These are phyloP conservation scores for Ctenopoma kingsleyae DNA, from an alignment of 2,797 vertebrate species.

Conservation along the genomic window DNA sequence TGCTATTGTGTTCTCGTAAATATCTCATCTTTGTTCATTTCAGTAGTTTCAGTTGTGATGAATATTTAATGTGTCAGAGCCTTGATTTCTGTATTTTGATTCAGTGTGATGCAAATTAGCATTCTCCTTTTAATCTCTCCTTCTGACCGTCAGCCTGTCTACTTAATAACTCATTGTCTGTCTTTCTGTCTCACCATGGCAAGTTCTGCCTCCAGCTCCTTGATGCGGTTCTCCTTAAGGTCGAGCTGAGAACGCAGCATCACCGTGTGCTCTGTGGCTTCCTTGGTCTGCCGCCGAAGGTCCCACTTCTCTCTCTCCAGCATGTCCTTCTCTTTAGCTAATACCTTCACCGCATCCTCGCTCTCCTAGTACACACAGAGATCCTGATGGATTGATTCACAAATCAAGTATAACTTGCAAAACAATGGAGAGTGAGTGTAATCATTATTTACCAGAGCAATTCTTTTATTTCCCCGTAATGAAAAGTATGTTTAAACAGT, in stretches of 20 bases:
- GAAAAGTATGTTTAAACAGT: not conserved
- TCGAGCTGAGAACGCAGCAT: constrained; percentile 94
- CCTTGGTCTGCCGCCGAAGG: constrained; percentile 95
- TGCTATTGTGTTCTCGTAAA: too few species aligned
- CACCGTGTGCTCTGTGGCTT: constrained; percentile 94
- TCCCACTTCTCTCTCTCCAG: constrained; percentile 99
- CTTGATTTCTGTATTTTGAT: not conserved
- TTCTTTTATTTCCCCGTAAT: not conserved
- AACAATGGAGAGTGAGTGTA: not conserved
- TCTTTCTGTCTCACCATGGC: constrained; percentile 90
- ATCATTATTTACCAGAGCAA: not conserved
- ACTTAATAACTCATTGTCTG: not conserved
- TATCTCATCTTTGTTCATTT: too few species aligned
- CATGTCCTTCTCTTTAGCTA: constrained; percentile 96
- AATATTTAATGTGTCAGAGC: not conserved
- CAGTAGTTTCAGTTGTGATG: not conserved
- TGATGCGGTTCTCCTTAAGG: constrained; percentile 98
- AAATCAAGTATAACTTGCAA: not conserved
- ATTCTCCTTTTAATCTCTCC: too few species aligned
- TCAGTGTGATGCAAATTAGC: not conserved
- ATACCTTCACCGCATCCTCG: constrained; percentile 94
- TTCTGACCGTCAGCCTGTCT: not conserved
- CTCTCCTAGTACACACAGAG: constrained; percentile 90
- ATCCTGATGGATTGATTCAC: constrained; percentile 65
- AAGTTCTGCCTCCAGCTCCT: constrained; percentile 98